Conservation (phyloP, 2,888 invertebrate species). For the Meiosimyza platycephala region DNA sequence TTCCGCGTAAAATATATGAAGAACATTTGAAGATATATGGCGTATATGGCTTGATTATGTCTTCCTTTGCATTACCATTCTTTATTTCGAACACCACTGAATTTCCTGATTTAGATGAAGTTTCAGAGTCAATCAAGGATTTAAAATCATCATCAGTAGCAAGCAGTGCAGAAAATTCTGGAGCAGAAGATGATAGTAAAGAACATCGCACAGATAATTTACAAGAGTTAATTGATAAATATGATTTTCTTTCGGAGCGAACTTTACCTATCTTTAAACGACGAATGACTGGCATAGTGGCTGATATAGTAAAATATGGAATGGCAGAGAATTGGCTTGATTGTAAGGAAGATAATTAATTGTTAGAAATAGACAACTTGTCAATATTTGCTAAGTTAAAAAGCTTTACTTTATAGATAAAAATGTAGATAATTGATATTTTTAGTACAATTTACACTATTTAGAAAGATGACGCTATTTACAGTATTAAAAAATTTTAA, state of each 20-base stretch:
- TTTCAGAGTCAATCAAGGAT: constrained; percentile 54
- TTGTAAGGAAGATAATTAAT: not conserved
- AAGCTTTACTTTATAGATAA: too few species aligned
- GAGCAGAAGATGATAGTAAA: constrained; percentile 30
- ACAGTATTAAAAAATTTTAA: not conserved
- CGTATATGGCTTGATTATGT: constrained; percentile 58
- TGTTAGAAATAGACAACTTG: not conserved
- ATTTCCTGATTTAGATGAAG: constrained; percentile 56
- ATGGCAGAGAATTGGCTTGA: constrained; percentile 43
- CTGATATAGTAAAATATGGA: constrained; percentile 53
- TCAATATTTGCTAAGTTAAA: not conserved
- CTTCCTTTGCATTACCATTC: constrained; percentile 57
- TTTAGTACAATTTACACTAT: too few species aligned
- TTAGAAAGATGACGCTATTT: not conserved
- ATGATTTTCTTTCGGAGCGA: constrained; percentile 53
- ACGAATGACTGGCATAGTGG: constrained; percentile 54
- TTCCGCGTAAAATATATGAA: constrained; percentile 51
- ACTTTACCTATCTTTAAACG: constrained; percentile 57
- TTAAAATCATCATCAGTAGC: constrained; percentile 40
- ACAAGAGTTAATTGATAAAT: constrained; percentile 49
- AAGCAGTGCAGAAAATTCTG: constrained; percentile 37
- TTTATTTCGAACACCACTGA: constrained; percentile 55
- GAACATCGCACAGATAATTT: not conserved
- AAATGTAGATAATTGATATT: too few species aligned
- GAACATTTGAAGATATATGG: constrained; percentile 56